phyloP scores from a whole-genome alignment of 2,113 vertebrate species.

The Myrmecobius fasciatus region DNA sequence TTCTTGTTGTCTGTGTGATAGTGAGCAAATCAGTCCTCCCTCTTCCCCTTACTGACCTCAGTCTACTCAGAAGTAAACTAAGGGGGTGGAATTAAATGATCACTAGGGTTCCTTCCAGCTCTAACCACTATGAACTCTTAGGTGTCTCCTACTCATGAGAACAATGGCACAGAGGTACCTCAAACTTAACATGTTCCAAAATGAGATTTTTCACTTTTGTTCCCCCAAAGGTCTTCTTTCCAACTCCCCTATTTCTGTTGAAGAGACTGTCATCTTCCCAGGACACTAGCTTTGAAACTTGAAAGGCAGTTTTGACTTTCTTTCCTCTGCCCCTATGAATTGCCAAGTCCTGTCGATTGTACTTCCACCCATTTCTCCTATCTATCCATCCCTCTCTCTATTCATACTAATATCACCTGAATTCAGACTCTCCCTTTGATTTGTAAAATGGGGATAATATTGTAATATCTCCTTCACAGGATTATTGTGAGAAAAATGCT shows the following conservation, averaged over 20 bases:
- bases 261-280: not conserved
- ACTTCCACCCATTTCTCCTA: not conserved
- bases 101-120: not conserved
- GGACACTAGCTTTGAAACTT: not conserved
- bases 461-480: not conserved
- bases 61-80: not conserved
- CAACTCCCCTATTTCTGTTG: not conserved
- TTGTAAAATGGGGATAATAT: not conserved
- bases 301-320: not conserved
- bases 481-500: not conserved
- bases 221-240: not conserved
- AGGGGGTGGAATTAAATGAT: not conserved
- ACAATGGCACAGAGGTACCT: not conserved
- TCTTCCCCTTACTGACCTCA: fast-evolving
- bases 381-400: not conserved
- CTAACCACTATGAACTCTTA: not conserved
- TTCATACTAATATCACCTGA: not conserved
- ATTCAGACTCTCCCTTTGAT: not conserved
- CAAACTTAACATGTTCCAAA: not conserved
- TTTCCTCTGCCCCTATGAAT: not conserved
- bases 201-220: not conserved
- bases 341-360: not conserved
- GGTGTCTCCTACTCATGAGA: not conserved
- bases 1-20: not conserved
- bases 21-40: not conserved